Evolutionary conservation across 2,888 invertebrate genomes (phyloP).

Genomic region (Brenthis hecate): DNA sequence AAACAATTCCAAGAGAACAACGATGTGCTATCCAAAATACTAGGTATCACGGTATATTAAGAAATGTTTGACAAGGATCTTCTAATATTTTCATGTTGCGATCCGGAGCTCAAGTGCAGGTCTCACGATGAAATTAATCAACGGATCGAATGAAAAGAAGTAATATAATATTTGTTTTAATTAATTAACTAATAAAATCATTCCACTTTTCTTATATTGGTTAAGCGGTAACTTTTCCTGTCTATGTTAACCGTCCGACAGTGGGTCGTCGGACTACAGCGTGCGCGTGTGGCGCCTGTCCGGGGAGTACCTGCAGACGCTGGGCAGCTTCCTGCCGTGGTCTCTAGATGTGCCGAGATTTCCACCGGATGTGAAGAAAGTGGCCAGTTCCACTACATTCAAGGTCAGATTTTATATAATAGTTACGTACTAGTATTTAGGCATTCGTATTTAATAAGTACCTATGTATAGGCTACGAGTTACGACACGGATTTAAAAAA

Average conservation of each 20-base stretch:
- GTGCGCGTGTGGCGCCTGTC: conserved; percentile 89
- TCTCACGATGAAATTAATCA: not conserved
- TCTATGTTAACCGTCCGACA: conserved; percentile 46
- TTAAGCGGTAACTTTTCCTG: too few species aligned
- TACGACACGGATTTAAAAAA: too few species aligned
- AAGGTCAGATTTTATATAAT: conserved; percentile 76
- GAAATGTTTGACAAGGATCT: not conserved
- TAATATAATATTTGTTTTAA: not conserved
- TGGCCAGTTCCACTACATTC: conserved; percentile 89
- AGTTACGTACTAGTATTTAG: not conserved
- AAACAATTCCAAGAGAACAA: too few species aligned
- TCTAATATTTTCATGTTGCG: not conserved
- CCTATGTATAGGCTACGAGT: too few species aligned
- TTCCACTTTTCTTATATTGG: too few species aligned
- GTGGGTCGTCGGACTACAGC: conserved; percentile 87
- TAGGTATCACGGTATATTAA: not conserved
- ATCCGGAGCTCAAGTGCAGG: too few species aligned
- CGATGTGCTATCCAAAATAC: not conserved
- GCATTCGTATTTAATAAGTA: too few species aligned
- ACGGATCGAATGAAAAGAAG: not conserved
- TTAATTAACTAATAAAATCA: not conserved
- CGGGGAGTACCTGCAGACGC: conserved; percentile 87
- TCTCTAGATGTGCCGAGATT: conserved; percentile 77
- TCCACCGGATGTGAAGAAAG: conserved; percentile 88
- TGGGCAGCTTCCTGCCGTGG: conserved; percentile 88